Evolutionary conservation across 2,113 vertebrate species (phyloP), one percentile per base, ranked within the genome.

Genomic region (Urocolius indicus): DNA sequence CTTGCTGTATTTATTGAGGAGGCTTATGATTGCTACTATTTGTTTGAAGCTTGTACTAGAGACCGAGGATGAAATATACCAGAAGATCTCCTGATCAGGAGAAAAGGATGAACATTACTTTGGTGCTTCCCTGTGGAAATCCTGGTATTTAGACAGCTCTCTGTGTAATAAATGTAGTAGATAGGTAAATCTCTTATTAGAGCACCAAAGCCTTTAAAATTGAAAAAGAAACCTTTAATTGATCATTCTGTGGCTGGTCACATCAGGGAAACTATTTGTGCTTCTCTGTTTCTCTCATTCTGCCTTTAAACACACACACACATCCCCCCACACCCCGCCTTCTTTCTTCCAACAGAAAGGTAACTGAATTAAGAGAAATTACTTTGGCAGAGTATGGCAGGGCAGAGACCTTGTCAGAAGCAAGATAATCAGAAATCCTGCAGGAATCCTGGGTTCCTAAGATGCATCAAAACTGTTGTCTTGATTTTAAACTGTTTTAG

Each of bases 61-160:
- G 75, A 87, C 5, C 77, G 62, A 82, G 73, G 46, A 86, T 84
- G 46, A 87, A 97, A 97, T 88, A 92, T 80, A 34, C 34, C 17
- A 6, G 32, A 83, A 63, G 32, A 84, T 89, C 93, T 95, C 49
- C 30, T 49, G 84, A 76, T 67, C 7, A 0, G 75, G n/a, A 94
- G 54, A 65, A 85, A 89, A 67, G 11, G 54, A 79, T 88, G 90
- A 95, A 87, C 22, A 88, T 59, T 69, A 32, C 45, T 81, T 84
- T 74, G 9, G 65, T 59, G 77, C 29, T 93, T 95, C 96, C 91
- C 91, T 38, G 48, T 54, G 81, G 90, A 97, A 96, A 94, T 91
- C 61, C 43, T 96, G 93, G 86, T 96, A 96, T 96, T 97, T 97
- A 95, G 89, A 96, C 36, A 95, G 46, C 34, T 96, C 86, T 96